phyloP scores from a whole-genome alignment of 30 jellyfish, hydroid and myxozoan species.

The Chrysaora quinquecirrha region DNA sequence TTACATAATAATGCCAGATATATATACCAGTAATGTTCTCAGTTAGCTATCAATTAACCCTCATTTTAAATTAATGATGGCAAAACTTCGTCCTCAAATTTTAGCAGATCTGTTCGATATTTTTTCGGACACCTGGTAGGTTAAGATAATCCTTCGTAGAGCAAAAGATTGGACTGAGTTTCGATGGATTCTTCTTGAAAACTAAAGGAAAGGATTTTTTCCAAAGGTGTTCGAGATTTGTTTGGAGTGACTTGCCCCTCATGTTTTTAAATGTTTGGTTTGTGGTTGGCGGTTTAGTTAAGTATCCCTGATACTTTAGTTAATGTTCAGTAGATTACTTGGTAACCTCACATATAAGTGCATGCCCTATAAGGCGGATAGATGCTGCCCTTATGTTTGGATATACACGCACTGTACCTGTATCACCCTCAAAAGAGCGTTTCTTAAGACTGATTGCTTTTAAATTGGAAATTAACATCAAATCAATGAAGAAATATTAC shows the following conservation, averaged over 20 bases:
- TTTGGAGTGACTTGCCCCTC: conserved; percentile 6
- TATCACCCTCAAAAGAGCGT: conserved; percentile 4
- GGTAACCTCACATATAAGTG: background rate
- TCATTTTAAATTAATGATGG: background rate
- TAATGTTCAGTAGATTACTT: background rate
- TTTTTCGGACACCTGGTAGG: conserved; percentile 1
- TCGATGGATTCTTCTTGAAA: background rate
- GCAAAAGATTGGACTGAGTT: background rate
- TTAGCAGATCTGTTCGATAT: background rate
- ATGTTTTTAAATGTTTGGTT: background rate
- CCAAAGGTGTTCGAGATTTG: conserved; percentile 1
- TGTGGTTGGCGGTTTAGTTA: conserved; percentile 1
- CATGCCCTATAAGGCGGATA: conserved; percentile 1
- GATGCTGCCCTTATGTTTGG: conserved; percentile 3
- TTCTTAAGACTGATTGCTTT: background rate
- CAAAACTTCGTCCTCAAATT: conserved; percentile 1
- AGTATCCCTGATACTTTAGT: conserved; percentile 1
- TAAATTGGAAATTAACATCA: background rate
- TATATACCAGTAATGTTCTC: background rate
- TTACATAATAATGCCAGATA: background rate
- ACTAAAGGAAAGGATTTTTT: background rate
- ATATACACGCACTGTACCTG: conserved; percentile 1
- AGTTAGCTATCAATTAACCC: background rate
- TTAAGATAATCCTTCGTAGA: background rate
- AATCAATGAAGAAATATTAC: background rate